Evolutionary conservation across 2,888 invertebrate genomes (phyloP), one percentile per base, ranked within the genome.

Genomic region (Lysandra coridon): DNA sequence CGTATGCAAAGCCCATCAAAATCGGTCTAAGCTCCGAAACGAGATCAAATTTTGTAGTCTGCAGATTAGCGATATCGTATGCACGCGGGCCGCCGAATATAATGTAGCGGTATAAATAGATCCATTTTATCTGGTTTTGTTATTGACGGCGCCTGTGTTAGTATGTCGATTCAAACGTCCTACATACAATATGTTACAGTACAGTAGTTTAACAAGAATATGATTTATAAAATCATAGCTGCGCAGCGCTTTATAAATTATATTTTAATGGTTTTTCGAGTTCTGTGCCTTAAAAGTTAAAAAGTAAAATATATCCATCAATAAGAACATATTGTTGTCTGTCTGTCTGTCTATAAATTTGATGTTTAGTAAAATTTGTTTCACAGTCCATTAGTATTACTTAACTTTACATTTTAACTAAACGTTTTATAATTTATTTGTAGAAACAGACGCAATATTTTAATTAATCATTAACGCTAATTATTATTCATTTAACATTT

Each of bases 51-150:
- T 7, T 23, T 62, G 23, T 23, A 6, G 57, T 17, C 1, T 17
- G 23, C 23, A 62, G 62, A 62, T 62, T 64, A 4, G 12, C 64
- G 30, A 64, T 64, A 64, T 64, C 12, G 64, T 30, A 64, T 64
- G 64, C 64, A 12, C 64, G 64, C 30, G 3, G 62, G 7, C 12
- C 64, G 30, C 64, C 64, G 64, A 64, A 64, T 64, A 30, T 64
- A 64, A 64, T 64, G 64, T 23, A 64, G 64, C 64, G 64, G 30
- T 64, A 64, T 64, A 30, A 30, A 64, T 64, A 64, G 30, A 64
- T 64, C 4, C 12, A 64, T 10, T 23, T 30, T 64, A 64, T 64
- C 64, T 64, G 64, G 12, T 30, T 64, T 23, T 64, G 30, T 64
- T 64, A 30, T 64, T 64, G 64, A 64, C 64, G 30, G 30, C 64